Evolutionary conservation across 2,113 vertebrate species (phyloP), one percentile per base, ranked within the genome.

Genomic region (Chlorodrepanis virens): DNA sequence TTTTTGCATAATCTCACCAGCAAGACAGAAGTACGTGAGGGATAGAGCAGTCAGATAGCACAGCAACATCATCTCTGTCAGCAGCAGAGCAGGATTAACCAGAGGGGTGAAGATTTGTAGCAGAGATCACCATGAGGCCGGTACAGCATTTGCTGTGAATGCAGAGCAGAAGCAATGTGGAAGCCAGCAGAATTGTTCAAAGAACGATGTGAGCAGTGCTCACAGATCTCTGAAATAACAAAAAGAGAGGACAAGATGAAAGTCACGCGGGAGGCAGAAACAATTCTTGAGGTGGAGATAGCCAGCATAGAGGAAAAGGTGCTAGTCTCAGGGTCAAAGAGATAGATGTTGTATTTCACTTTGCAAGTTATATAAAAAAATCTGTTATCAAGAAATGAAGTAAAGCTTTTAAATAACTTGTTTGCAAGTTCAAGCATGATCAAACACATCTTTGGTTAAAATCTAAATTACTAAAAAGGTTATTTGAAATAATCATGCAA

Each of bases 401-500:
- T 53, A 57, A 45, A 83, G n/a, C 28, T 84, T 94, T 84, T 60
- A 57, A 87, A 79, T 69, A 79, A 7, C 17, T 40, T n/a, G n/a
- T 74, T 86, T 91, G n/a, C 28, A 87, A 92, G 60, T 67, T 94
- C 54, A 92, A 75, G 17, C 3, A 11, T 50, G 56, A 81, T 81
- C 76, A 81, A 93, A 87, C 14, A 47, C 52, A 50, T 35, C 37
- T 59, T 79, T 4, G 25, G 50, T 69, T 85, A 89, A 92, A 91
- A 70, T 63, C 35, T 75, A 78, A 78, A n/a, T 94, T 72, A 82
- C 56, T 49, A 37, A 71, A 83, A 89, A 85, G 18, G 42, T 83
- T 45, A 94, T 95, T 72, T 76, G 53, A 96, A 85, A 91, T 95
- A 89, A 79, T 79, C 25, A 54, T 65, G 70, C 65, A 89, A 89